Percentiles rank a stretch among this genome's conserved stretches.
Evolutionary conservation across 2,797 vertebrate genomes (phyloP).

Genomic region (Valencia hispanica): DNA sequence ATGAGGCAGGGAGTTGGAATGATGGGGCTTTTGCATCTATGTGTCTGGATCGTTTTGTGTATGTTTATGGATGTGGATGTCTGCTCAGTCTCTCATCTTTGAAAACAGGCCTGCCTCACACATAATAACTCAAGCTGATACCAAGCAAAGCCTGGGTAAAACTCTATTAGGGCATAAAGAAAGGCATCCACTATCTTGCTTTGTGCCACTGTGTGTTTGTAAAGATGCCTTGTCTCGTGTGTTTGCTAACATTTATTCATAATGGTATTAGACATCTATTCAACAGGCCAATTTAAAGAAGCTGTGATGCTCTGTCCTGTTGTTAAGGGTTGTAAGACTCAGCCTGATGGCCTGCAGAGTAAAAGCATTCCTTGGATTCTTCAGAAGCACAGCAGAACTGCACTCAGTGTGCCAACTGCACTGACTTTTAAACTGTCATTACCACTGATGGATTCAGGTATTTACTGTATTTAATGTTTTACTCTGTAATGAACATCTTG

Average conservation of each 20-base stretch:
- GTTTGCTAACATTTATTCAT: slow-evolving; percentile 31
- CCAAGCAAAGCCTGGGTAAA: slow-evolving; percentile 39
- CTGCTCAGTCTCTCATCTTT: slow-evolving; percentile 52
- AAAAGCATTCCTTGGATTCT: slow-evolving; percentile 78
- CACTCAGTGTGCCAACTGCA: slow-evolving; percentile 39
- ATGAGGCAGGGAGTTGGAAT: slow-evolving; percentile 50
- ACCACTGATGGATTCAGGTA: slow-evolving; percentile 25
- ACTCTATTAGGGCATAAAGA: slow-evolving; percentile 66
- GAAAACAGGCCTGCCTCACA: slow-evolving; percentile 36
- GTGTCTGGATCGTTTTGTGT: slow-evolving; percentile 34
- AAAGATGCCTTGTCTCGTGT: slow-evolving; percentile 11
- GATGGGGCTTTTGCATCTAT: slow-evolving; percentile 40
- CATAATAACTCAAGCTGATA: slow-evolving; percentile 64
- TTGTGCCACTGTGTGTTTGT: slow-evolving; percentile 14
- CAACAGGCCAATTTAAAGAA: slow-evolving; percentile 55
- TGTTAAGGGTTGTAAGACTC: slow-evolving; percentile 50
- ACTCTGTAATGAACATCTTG: slow-evolving; percentile 3
- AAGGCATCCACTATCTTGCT: slow-evolving; percentile 20
- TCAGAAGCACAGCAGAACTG: slow-evolving; percentile 67
- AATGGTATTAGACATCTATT: slow-evolving; percentile 58
- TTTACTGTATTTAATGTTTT: slow-evolving; percentile 13
- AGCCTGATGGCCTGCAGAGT: slow-evolving; percentile 67
- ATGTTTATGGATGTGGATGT: slow-evolving; percentile 42
- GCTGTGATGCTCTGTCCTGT: slow-evolving; percentile 46
- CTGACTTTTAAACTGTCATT: slow-evolving; percentile 29